Base-by-base conservation (phyloP, 2,888 invertebrate species). In the Anagyrus pseudococci region DNA sequence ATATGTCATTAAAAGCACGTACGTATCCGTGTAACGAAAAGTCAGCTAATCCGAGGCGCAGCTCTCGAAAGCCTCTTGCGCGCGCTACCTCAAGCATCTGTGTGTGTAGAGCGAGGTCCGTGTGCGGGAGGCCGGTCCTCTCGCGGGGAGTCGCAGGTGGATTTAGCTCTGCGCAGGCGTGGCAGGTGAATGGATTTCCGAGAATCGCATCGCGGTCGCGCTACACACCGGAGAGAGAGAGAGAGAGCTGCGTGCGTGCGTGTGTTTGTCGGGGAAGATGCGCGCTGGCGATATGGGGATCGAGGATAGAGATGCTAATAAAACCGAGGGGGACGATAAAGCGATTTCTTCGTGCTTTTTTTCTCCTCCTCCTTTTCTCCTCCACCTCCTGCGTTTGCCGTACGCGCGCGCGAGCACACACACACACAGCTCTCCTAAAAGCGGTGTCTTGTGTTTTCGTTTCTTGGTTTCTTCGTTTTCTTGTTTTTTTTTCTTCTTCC, bases 171-270 rank as follows among this genome's bases (percentile, higher is more conserved):
- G 65, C 66, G 65, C 69, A 69, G 71, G 71, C 70, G 71, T 70
- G 70, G 69, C 70, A 70, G 71, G 71, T 71, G 71, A 71, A 70
- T 70, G 70, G 70, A 70, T 70, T 71, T 71, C 71, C 68, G 47
- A 68, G 72, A 73, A 72, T 62, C 66, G 58, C 48, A 57, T 60
- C 58, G 58, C 50, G 53, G 67, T 55, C 67, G 47, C 17, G 57
- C 67, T 64, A 63, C 66, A 60, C 58, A 44, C 47, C 10, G 43
- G 26, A 49, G 52, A 40, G 17, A 59, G 26, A 40, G 40, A 59
- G 41, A 37, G 41, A 26, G 54, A 48, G 50, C 49, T 22, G n/a
- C n/a, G n/a, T n/a, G n/a, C n/a, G n/a, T 33, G 55, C 23, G 23
- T 17, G 33, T 15, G 23, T 43, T 29, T 17, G 40, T 25, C 6